These are phyloP conservation scores for Malthinus seriepunctatus DNA, from an alignment of 2,888 invertebrate genomes.

Conservation along the genomic window DNA sequence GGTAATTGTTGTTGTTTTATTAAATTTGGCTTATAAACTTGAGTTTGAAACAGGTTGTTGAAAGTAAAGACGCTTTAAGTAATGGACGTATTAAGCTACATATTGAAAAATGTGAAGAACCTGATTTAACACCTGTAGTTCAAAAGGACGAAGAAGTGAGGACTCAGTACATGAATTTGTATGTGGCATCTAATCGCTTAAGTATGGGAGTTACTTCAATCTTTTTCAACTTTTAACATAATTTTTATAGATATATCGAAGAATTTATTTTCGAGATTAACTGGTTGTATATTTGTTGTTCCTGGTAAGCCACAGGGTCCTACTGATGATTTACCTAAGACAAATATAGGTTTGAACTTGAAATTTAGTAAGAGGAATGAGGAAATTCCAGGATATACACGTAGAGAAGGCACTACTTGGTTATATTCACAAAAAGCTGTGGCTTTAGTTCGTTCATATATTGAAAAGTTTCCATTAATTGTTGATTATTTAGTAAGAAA, in stretches of 20 bases:
- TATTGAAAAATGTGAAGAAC: constrained; percentile 59
- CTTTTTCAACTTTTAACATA: neutral
- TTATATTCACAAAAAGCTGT: constrained; percentile 78
- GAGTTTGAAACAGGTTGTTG: constrained; percentile 57
- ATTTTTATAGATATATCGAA: constrained; percentile 62
- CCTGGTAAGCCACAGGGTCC: constrained; percentile 49
- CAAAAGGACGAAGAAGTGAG: constrained; percentile 45
- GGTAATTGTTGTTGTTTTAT: constrained; percentile 55
- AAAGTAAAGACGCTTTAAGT: constrained; percentile 58
- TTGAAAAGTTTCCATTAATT: constrained; percentile 71
- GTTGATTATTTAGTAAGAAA: constrained; percentile 63
- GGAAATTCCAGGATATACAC: constrained; percentile 81
- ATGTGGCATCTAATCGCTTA: constrained; percentile 56
- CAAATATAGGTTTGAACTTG: constrained; percentile 88
- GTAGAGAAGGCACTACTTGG: constrained; percentile 73
- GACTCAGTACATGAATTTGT: constrained; percentile 59
- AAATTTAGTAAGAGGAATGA: constrained; percentile 83
- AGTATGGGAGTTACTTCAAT: neutral
- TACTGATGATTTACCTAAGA: constrained; percentile 58
- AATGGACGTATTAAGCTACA: constrained; percentile 65
- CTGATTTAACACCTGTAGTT: constrained; percentile 51
- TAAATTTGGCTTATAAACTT: neutral
- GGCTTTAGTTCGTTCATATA: constrained; percentile 71
- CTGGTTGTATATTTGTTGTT: constrained; percentile 78
- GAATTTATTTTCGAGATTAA: constrained; percentile 80